Evolutionary conservation across 2,797 vertebrate species (phyloP), one percentile per base, ranked within the genome.

Genomic region (Salmo trutta): DNA sequence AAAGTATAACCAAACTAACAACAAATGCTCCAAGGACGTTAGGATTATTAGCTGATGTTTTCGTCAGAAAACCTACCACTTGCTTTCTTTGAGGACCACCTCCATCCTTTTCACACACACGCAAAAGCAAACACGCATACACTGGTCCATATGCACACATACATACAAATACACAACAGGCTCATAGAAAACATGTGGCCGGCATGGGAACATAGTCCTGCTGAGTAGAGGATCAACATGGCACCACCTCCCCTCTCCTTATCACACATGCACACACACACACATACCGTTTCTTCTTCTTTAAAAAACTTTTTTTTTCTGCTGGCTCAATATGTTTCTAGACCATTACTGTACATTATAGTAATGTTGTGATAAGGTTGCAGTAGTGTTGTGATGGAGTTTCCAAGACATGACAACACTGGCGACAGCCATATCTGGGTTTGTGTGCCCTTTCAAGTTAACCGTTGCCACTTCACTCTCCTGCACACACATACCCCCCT

Each of bases 351-450:
- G 76, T 84, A 83, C 84, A 83, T 78, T 81, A 75, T 69, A 71
- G 17, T 21, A 17, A 78, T 6, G 81, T n/a, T 19, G 75, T 24
- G 36, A 85, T 85, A 14, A 84, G 72, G 29, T 66, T 80, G 82
- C 54, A 8, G 87, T 77, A 86, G 77, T 84, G 75, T 19, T 88
- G 87, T 68, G 82, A 81, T 88, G 87, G 87, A 90, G 88, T 92
- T 93, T 91, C 90, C 83, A 81, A 76, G 65, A 93, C 83, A 90
- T 90, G 87, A 88, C 84, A 78, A 79, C 71, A 81, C 87, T 92
- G 93, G 90, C 91, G 91, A 92, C 91, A 91, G 89, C 85, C 87
- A 51, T 93, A 91, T 93, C 92, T 92, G 82, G 90, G 86, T 87
- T 86, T 86, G 77, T 88, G 89, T 86, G 86, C 86, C 89, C 90